Evolutionary conservation across 2,113 vertebrate genomes (phyloP).

Genomic region (Clupea harengus): DNA sequence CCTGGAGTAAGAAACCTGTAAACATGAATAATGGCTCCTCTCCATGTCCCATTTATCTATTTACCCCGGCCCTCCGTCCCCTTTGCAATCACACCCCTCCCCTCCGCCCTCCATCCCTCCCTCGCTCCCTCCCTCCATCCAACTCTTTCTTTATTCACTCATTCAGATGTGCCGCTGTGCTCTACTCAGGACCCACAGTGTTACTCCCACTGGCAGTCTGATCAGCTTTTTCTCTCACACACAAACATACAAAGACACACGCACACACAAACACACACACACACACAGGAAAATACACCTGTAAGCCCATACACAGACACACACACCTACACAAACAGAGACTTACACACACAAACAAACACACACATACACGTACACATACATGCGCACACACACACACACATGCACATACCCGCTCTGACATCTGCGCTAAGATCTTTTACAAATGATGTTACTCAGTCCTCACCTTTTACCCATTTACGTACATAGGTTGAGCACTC

Average conservation of each 20-base stretch:
- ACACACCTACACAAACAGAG: neutral
- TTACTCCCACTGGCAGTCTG: neutral
- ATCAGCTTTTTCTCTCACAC: neutral
- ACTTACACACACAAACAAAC: neutral
- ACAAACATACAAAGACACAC: neutral
- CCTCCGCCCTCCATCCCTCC: neutral
- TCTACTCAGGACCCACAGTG: neutral
- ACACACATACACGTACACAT: neutral
- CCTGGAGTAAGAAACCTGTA: conserved; percentile 41
- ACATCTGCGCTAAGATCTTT: no score
- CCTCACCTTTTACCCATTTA: no score
- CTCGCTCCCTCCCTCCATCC: conserved; percentile 19
- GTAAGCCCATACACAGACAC: neutral
- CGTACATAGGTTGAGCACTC: no score
- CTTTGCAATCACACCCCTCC: neutral
- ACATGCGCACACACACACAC: neutral
- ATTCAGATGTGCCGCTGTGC: neutral
- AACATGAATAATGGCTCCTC: conserved; percentile 46
- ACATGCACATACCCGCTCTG: neutral
- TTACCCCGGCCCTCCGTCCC: conserved; percentile 21
- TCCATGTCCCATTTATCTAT: conserved; percentile 43
- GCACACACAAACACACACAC: neutral
- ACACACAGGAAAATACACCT: no score
- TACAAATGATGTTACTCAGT: no score
- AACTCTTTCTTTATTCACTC: conserved; percentile 17